Evolutionary conservation across 2,888 invertebrate genomes (phyloP), one percentile per base, ranked within the genome.

Genomic region (Standfussiana lucernea): DNA sequence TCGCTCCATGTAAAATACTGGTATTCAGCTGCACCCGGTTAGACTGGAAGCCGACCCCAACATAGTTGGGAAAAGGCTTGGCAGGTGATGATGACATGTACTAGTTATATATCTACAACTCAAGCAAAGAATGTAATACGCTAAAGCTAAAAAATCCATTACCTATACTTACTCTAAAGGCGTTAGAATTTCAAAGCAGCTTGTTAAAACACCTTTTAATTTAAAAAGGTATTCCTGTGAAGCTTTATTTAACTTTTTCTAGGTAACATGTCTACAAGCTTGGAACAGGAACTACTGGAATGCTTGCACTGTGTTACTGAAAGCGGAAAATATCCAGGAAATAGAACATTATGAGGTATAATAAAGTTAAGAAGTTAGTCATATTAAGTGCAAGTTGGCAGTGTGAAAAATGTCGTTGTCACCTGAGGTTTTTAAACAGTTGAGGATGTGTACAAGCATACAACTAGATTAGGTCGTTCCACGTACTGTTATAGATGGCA

Each of bases 301-400:
- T 56, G 59, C 28, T 68, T 69, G 28, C 47, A 35, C 45, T 80
- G 65, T 81, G 72, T 72, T 53, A 61, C 40, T 72, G 15, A 10
- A 28, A 40, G 35, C 24, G 21, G 45, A 61, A 72, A 77, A 72
- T 77, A 81, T 15, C 53, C 42, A 21, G 28, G 13, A 77, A 81
- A 73, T 35, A 35, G 8, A 28, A 59, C 6, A 11, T 28, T 35
- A 37, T 65, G 24, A 53, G 35, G 45, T 61, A 47, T 18, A 40
- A 61, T 61, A 32, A 32, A 21, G 28, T 35, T 37, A 2, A 10
- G 28, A 47, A 18, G 32, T 47, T 40, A 53, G 21, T 67, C 50
- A 24, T 5, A 28, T 8, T 50, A 42, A 75, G 50, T 73, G 74
- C 47, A 13, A 21, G 62, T 24, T 28, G 61, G n/a, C 32, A 24